Conservation (phyloP, 2,888 invertebrate genomes). For the Machimus rusticus region DNA sequence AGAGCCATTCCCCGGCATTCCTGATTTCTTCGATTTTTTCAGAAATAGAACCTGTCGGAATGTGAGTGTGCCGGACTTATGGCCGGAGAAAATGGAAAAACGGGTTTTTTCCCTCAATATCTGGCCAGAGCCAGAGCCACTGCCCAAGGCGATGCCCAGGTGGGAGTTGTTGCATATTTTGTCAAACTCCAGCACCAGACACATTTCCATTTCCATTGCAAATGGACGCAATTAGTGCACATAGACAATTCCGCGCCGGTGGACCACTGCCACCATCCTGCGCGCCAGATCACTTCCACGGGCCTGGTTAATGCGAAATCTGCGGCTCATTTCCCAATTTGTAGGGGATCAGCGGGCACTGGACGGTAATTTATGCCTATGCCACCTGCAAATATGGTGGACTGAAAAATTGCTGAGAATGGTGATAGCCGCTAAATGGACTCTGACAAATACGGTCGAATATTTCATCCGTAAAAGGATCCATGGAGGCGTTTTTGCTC, state of each 20-base stretch:
- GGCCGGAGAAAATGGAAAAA: constrained; percentile 25
- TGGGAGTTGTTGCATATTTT: constrained; percentile 40
- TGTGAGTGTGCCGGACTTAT: constrained; percentile 21
- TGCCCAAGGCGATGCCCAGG: constrained; percentile 9
- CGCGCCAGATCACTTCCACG: constrained; percentile 41
- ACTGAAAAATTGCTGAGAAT: constrained; percentile 52
- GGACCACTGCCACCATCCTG: constrained; percentile 5
- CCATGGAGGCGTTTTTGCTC: constrained; percentile 40
- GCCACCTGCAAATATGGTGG: constrained; percentile 51
- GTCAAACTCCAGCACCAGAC: constrained; percentile 12
- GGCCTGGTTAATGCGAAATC: constrained; percentile 45
- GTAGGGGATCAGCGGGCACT: constrained; percentile 24
- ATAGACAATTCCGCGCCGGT: constrained; percentile 44
- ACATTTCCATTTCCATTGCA: constrained; percentile 35
- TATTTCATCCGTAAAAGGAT: constrained; percentile 47
- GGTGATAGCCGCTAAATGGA: constrained; percentile 52
- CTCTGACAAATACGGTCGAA: constrained; percentile 51
- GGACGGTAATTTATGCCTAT: constrained; percentile 51
- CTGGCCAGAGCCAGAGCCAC: neutral
- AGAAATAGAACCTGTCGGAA: constrained; percentile 33
- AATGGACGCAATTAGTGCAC: constrained; percentile 44
- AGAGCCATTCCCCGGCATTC: constrained; percentile 4
- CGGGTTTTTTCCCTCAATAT: constrained; percentile 33
- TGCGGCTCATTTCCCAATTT: constrained; percentile 50
- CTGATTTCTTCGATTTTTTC: constrained; percentile 30